Conservation (phyloP, 2,888 invertebrate species). For the Mythimna impura region DNA sequence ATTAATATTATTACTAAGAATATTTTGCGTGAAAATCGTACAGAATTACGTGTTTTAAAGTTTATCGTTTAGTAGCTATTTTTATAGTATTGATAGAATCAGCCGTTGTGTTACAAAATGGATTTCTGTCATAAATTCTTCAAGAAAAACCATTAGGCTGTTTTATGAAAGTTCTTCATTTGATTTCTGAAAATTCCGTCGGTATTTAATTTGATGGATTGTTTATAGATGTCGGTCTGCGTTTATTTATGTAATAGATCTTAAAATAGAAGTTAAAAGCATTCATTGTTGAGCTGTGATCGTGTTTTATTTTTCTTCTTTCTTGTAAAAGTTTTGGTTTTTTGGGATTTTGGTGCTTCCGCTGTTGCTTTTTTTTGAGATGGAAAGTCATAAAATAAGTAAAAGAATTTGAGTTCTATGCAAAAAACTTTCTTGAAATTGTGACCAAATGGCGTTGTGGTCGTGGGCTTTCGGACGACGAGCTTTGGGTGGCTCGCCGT, state of each 20-base stretch:
- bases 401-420: too few species aligned
- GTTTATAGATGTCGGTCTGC: conserved; percentile 36
- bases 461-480: too few species aligned
- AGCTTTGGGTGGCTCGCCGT: too few species aligned
- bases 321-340: background rate
- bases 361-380: too few species aligned
- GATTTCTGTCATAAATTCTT: conserved; percentile 35
- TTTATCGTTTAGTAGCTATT: conserved; percentile 21
- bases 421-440: background rate
- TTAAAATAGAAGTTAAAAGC: conserved; percentile 53
- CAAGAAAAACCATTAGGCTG: conserved; percentile 39
- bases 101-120: conserved; percentile 31
- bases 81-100: conserved; percentile 45
- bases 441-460: background rate
- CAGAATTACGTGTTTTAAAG: conserved; percentile 23
- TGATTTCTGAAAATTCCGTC: conserved; percentile 10
- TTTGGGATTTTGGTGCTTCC: conserved; percentile 1
- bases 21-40: conserved; percentile 8
- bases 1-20: background rate
- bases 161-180: conserved; percentile 26
- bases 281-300: conserved; percentile 35
- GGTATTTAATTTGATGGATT: conserved; percentile 48
- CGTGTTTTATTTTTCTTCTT: conserved; percentile 13
- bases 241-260: conserved; percentile 31
- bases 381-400: too few species aligned